phyloP scores from a whole-genome alignment of 2,888 invertebrate species.

The Drosophila rellima region DNA sequence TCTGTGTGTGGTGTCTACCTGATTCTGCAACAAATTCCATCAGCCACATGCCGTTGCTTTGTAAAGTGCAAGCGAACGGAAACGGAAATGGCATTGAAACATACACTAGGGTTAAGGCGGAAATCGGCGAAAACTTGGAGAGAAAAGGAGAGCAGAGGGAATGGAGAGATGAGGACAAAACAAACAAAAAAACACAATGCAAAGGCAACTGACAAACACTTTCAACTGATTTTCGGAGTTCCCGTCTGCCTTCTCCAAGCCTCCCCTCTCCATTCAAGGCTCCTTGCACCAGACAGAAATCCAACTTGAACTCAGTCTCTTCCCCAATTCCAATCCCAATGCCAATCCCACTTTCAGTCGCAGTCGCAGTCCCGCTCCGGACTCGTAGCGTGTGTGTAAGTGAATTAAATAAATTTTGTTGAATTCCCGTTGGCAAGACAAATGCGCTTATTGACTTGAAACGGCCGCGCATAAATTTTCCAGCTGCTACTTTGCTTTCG shows the following conservation, averaged over 20 bases:
- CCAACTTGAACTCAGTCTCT: background rate
- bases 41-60: conserved; percentile 12
- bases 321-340: background rate
- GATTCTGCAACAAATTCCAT: conserved; percentile 17
- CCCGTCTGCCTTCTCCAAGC: background rate
- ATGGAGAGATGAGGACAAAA: background rate
- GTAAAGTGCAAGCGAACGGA: conserved; percentile 26
- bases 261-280: background rate
- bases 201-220: conserved; percentile 31
- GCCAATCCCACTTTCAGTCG: background rate
- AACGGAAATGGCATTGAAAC: conserved; percentile 37
- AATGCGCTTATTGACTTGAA: conserved; percentile 82
- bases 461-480: conserved; percentile 73
- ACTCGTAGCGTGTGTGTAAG: conserved; percentile 50
- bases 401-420: conserved; percentile 68
- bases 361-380: background rate
- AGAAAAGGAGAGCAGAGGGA: background rate
- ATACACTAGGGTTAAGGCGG: conserved; percentile 5
- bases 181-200: conserved; percentile 3
- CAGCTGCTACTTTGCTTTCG: conserved; percentile 45
- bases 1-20: conserved; percentile 7
- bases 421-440: conserved; percentile 65
- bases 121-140: background rate
- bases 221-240: conserved; percentile 32
- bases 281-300: conserved; percentile 1